These are phyloP conservation scores for Drosophila flavopinicola DNA, from an alignment of 2,888 invertebrate species.

Conservation along the genomic window DNA sequence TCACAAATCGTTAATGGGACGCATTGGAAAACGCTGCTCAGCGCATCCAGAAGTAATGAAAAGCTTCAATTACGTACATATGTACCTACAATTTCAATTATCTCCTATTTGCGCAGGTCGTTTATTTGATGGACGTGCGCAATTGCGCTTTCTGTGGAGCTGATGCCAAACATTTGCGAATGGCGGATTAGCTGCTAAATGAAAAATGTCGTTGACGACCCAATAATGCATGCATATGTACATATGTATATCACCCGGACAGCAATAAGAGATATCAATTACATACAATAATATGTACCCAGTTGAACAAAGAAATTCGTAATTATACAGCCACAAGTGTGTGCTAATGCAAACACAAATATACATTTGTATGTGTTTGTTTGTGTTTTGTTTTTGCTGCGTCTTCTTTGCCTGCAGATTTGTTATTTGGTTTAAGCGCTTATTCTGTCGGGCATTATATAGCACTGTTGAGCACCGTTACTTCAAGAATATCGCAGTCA, in stretches of 20 bases:
- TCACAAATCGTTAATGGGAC: conserved; percentile 44
- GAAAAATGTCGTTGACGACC: conserved; percentile 27
- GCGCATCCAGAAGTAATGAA: conserved; percentile 51
- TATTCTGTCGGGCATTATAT: too few relatives aligned
- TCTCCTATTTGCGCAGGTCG: conserved; percentile 16
- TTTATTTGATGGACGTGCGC: conserved; percentile 56
- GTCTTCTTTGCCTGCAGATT: conserved; percentile 5
- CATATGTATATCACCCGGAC: too few relatives aligned
- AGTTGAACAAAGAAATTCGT: conserved; percentile 8
- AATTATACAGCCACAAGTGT: conserved; percentile 1
- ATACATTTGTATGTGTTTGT: not conserved
- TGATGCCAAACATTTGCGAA: conserved; percentile 15
- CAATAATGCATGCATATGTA: not conserved
- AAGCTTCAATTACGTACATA: not conserved
- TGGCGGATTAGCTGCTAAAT: conserved; percentile 8
- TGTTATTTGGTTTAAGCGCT: too few relatives aligned
- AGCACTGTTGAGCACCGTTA: conserved; percentile 50
- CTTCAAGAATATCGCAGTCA: not conserved
- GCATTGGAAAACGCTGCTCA: conserved; percentile 45
- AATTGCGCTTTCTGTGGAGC: conserved; percentile 54
- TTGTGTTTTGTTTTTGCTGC: not conserved
- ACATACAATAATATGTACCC: not conserved
- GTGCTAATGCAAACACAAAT: not conserved
- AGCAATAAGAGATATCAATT: not conserved
- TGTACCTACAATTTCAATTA: not conserved